phyloP scores from a whole-genome alignment of 1,140 invertebrate genomes.

The Drosophila hydei region DNA sequence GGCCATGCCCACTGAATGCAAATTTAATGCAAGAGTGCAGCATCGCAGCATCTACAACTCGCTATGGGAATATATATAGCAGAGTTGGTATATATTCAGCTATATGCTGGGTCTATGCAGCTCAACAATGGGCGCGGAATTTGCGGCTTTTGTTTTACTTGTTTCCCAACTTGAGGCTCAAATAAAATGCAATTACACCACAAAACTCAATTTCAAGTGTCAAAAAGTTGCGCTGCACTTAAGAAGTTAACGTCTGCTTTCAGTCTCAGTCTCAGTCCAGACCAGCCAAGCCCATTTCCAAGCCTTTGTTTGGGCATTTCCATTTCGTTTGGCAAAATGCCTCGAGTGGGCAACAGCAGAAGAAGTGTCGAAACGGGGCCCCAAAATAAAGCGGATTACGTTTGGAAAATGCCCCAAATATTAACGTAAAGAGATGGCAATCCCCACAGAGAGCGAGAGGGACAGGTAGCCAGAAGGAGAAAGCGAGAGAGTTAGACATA shows the following conservation, averaged over 20 bases:
- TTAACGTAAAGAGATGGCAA: slow-evolving; percentile 45
- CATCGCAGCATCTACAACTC: slow-evolving; percentile 8
- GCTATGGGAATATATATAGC: background rate
- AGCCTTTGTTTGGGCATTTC: slow-evolving; percentile 37
- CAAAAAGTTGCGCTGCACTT: slow-evolving; percentile 79
- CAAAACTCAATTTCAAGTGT: slow-evolving; percentile 82
- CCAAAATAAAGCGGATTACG: slow-evolving; percentile 66
- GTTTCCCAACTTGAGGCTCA: slow-evolving; percentile 46
- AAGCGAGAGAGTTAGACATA: background rate
- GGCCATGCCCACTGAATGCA: slow-evolving; percentile 54
- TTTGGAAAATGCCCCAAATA: slow-evolving; percentile 42
- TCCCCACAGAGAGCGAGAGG: background rate
- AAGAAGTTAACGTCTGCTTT: slow-evolving; percentile 64
- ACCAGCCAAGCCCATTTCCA: background rate
- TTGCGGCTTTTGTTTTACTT: slow-evolving; percentile 54
- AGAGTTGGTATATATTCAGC: background rate
- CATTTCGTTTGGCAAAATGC: slow-evolving; percentile 41
- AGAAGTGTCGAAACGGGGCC: slow-evolving; percentile 20
- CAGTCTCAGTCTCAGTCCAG: background rate
- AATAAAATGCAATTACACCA: slow-evolving; percentile 81
- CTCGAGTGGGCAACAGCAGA: slow-evolving; percentile 4
- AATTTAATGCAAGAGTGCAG: slow-evolving; percentile 63
- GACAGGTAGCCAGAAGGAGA: background rate
- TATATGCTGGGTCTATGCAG: background rate
- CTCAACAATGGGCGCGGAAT: slow-evolving; percentile 26